Percentiles rank a stretch among this genome's conserved stretches.
Conservation (phyloP, 2,888 invertebrate genomes). For the Coelinius sp. region DNA sequence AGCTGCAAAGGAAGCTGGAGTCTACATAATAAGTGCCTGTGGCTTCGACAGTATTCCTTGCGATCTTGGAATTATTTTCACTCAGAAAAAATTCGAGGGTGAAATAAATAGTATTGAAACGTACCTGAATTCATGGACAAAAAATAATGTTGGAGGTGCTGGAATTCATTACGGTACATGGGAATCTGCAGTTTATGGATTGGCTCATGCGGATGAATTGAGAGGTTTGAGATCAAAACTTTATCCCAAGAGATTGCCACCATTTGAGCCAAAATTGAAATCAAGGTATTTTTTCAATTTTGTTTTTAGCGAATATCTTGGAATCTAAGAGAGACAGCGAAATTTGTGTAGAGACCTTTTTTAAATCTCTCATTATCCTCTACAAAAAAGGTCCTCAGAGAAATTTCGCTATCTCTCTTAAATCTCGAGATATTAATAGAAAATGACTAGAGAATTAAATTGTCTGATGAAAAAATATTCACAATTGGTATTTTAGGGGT, state of each 20-base stretch:
- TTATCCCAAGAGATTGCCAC: slow-evolving; percentile 77
- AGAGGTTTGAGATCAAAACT: slow-evolving; percentile 78
- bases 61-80: slow-evolving; percentile 87
- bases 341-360: no score
- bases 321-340: no score
- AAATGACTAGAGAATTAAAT: no score
- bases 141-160: slow-evolving; percentile 64
- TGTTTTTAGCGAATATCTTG: no score
- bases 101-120: slow-evolving; percentile 83
- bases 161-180: slow-evolving; percentile 88
- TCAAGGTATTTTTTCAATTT: slow-evolving; percentile 68
- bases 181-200: slow-evolving; percentile 87
- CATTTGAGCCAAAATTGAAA: slow-evolving; percentile 76
- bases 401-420: not conserved
- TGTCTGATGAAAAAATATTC: no score
- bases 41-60: slow-evolving; percentile 94
- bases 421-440: slow-evolving; percentile 16
- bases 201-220: slow-evolving; percentile 79
- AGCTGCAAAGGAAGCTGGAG: slow-evolving; percentile 82
- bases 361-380: no score
- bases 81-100: slow-evolving; percentile 85
- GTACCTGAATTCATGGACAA: slow-evolving; percentile 73
- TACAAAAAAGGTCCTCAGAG: not conserved
- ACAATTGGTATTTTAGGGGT: slow-evolving; percentile 63
- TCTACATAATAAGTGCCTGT: slow-evolving; percentile 91